Conservation (phyloP, 2,113 vertebrate genomes). For the Barnardius zonarius region DNA sequence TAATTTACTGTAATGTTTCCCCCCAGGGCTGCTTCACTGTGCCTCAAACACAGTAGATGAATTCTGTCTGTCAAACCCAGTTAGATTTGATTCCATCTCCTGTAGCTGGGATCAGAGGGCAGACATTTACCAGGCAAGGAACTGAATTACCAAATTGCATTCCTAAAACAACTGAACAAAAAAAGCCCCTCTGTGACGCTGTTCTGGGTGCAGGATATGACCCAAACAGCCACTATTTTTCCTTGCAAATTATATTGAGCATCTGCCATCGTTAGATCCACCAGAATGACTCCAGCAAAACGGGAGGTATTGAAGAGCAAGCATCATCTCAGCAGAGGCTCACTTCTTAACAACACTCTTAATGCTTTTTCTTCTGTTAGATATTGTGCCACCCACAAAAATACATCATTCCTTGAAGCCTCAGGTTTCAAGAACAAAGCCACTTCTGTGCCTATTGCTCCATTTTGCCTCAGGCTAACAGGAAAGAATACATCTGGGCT, state of each 20-base stretch:
- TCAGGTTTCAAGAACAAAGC: not conserved
- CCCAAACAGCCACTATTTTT: not conserved
- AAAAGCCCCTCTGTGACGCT: not conserved
- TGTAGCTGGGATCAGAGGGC: conserved; percentile 50
- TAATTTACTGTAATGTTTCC: conserved; percentile 56
- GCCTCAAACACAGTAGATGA: conserved; percentile 28
- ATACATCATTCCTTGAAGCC: not conserved
- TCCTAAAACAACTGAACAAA: conserved; percentile 28
- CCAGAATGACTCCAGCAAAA: not conserved
- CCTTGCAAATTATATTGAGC: not conserved
- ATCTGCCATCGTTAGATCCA: not conserved
- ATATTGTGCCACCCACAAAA: not conserved
- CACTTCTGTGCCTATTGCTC: not conserved
- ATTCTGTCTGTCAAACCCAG: conserved; percentile 62
- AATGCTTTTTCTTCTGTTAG: not conserved
- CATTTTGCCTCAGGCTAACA: not conserved
- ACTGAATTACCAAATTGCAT: conserved; percentile 46
- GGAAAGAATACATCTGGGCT: not conserved
- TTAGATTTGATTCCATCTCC: conserved; percentile 53
- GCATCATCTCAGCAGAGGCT: not conserved
- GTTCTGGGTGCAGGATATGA: not conserved
- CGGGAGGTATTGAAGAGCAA: not conserved
- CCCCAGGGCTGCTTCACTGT: conserved; percentile 17
- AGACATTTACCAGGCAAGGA: conserved; percentile 58
- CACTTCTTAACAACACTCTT: not conserved